phyloP scores from a whole-genome alignment of 2,797 vertebrate genomes.

The Xenops minutus region DNA sequence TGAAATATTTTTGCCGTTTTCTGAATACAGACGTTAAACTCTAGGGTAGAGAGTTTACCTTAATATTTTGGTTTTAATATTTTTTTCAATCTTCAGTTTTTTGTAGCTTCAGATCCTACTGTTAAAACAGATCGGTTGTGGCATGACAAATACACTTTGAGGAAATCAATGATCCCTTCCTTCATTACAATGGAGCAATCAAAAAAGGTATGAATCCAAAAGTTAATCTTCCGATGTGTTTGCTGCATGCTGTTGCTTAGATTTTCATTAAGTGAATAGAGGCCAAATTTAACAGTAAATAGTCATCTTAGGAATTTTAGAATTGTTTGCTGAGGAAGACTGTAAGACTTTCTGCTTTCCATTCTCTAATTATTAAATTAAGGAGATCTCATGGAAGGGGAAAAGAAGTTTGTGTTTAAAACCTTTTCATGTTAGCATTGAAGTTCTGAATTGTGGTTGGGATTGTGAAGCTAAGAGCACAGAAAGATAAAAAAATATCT shows the following conservation, averaged over 20 bases:
- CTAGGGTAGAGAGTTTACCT: neutral
- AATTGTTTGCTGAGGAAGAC: neutral
- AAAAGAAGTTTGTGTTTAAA: neutral
- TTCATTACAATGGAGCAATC: constrained; percentile 98
- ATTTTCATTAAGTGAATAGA: neutral
- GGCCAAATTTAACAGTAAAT: neutral
- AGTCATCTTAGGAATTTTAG: neutral
- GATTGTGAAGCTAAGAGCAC: neutral
- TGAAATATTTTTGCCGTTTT: neutral
- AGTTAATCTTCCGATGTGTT: neutral
- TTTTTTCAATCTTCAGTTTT: constrained; percentile 82
- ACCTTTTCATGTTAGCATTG: neutral
- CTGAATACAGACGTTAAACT: neutral
- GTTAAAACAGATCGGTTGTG: constrained; percentile 95
- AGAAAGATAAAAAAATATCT: neutral
- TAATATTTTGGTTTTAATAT: neutral
- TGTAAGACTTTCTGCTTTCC: neutral
- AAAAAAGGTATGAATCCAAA: constrained; percentile 83
- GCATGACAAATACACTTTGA: constrained; percentile 98
- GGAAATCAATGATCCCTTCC: constrained; percentile 97
- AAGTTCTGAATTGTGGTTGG: neutral
- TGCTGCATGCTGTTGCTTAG: neutral
- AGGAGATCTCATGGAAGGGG: neutral
- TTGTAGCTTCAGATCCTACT: constrained; percentile 96
- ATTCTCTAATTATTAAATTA: neutral